These are phyloP conservation scores for Epinotia brunnichana DNA, from an alignment of 2,888 invertebrate species.

Conservation along the genomic window DNA sequence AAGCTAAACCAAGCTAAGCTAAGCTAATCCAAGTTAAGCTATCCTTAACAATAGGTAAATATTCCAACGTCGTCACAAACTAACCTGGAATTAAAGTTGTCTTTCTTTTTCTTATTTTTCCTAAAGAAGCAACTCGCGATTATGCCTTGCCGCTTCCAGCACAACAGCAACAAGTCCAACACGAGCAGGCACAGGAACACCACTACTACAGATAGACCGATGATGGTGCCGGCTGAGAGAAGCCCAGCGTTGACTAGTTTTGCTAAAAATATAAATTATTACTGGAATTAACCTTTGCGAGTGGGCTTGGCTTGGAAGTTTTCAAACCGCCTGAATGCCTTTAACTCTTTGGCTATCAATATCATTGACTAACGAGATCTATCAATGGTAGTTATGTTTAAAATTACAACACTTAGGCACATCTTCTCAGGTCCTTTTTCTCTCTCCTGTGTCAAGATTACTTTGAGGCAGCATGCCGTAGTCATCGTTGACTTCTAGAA, in stretches of 20 bases:
- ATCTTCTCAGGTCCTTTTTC: no score
- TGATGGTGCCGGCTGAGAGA: constrained; percentile 87
- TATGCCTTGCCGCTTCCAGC: constrained; percentile 85
- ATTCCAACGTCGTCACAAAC: constrained; percentile 27
- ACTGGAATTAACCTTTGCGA: not conserved
- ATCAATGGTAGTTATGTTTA: not conserved
- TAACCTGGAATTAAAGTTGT: constrained; percentile 77
- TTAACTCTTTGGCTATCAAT: not conserved
- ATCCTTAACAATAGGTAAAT: no score
- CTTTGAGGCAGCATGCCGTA: not conserved
- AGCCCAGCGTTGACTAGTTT: constrained; percentile 51
- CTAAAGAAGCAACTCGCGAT: constrained; percentile 86
- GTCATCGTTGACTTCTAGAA: no score
- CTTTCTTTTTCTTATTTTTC: constrained; percentile 85
- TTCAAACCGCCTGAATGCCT: not conserved
- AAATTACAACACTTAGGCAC: no score
- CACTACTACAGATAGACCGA: constrained; percentile 91
- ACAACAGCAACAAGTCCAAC: constrained; percentile 91
- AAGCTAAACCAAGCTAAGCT: no score
- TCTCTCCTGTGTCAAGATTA: not conserved
- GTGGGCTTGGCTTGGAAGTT: not conserved
- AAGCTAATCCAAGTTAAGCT: no score
- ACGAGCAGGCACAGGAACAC: constrained; percentile 89
- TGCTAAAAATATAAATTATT: not conserved
- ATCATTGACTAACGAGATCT: not conserved